Conservation (phyloP, 2,797 vertebrate genomes). For the Bovichtus diacanthus region DNA sequence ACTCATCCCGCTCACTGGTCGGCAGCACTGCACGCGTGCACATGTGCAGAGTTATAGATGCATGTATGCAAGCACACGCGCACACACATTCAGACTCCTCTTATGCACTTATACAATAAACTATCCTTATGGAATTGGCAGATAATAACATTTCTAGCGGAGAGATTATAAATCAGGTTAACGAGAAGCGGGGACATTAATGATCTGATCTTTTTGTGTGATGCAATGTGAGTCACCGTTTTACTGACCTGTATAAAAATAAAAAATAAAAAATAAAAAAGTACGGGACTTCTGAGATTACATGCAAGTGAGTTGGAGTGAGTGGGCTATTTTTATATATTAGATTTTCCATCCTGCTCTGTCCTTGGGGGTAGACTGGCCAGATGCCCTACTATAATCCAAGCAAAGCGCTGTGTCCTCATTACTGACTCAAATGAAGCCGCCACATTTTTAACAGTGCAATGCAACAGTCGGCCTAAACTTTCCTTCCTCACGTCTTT, state of each 20-base stretch:
- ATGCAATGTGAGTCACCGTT: constrained; percentile 37
- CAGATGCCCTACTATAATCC: constrained; percentile 46
- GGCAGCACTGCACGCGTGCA: constrained; percentile 36
- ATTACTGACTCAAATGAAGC: constrained; percentile 41
- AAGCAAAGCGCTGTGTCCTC: constrained; percentile 45
- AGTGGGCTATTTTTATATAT: constrained; percentile 56
- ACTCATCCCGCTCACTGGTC: constrained; percentile 52
- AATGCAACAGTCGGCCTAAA: not conserved
- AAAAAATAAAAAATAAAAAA: not conserved
- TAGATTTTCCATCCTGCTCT: constrained; percentile 52
- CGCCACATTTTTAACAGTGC: constrained; percentile 25
- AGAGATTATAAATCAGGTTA: constrained; percentile 9
- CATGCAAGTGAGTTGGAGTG: constrained; percentile 16
- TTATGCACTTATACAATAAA: constrained; percentile 19
- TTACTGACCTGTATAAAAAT: constrained; percentile 23
- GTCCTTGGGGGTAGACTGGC: constrained; percentile 48
- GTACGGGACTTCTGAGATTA: constrained; percentile 42
- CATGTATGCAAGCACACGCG: not conserved
- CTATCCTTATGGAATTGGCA: constrained; percentile 7
- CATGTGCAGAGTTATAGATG: not conserved
- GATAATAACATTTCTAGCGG: constrained; percentile 25
- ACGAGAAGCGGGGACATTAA: not conserved
- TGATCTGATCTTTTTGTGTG: constrained; percentile 27
- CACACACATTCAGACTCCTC: not conserved
- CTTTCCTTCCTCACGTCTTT: constrained; percentile 7